Evolutionary conservation across 2,113 vertebrate genomes (phyloP), one percentile per base, ranked within the genome.

Genomic region (Caloenas nicobarica): DNA sequence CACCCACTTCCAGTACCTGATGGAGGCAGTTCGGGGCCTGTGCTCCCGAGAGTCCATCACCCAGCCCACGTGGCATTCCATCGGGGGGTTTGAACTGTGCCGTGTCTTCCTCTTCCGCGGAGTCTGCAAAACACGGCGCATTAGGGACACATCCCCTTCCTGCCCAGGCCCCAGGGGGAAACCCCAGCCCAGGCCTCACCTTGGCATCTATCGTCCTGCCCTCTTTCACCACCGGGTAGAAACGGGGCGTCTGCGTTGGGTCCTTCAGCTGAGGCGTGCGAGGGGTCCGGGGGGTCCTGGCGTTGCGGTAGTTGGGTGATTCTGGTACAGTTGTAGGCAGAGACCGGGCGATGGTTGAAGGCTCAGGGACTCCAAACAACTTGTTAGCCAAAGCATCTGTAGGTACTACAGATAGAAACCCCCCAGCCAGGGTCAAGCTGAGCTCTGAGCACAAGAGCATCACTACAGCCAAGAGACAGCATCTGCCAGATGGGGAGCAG

Each of bases 31-130:
- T 44, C 99, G 98, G 25, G 99, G 99, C 60, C 99, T 98, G 94
- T 99, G 99, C 88, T 99, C 99, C 38, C 99, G 98, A 25, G 99
- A 99, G 96, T 99, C 99, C 99, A 99, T 99, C 89, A 99, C 99
- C 99, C 99, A 99, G 92, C 99, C 99, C 15, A 99, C 99, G 0
- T 99, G 99, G 89, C 99, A 99, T 97, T 99, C 99, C 98, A 99
- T 97, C 2, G 99, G 99, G 0, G 99, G 99, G 95, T 99, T 99
- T 0, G 99, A 99, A 97, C 99, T 99, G 98, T 99, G 99, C 44
- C 99, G 98, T 4, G 99, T 99, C 98, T 99, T 99, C 96, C 99
- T 99, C 96, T 99, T 99, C 56, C 99, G 98, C 0, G 99, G 99
- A 26, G 99, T 99, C 99, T 99, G 97, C 54, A 95, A 97, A 69